Percentiles rank a stretch among this genome's conserved stretches.
phyloP scores from a whole-genome alignment of 2,113 vertebrate species.

The Sturnira hondurensis region DNA sequence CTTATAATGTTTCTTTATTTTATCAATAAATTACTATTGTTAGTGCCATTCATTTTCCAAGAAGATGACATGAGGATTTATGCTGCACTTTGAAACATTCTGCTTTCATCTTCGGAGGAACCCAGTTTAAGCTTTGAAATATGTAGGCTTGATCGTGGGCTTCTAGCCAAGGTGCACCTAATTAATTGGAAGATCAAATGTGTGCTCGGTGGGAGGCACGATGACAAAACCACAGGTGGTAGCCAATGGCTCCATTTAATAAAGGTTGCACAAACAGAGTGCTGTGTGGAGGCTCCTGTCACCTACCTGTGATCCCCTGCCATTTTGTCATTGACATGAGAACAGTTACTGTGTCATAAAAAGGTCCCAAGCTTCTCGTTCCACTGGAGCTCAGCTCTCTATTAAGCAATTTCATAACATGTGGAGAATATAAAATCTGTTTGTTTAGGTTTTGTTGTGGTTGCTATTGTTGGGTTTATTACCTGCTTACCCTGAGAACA shows the following conservation, averaged over 20 bases:
- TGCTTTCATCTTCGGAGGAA: conserved; percentile 53
- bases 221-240: conserved; percentile 53
- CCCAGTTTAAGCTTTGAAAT: conserved; percentile 63
- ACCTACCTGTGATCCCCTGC: conserved; percentile 14
- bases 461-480: conserved; percentile 34
- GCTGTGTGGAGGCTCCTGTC: conserved; percentile 21
- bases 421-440: conserved; percentile 34
- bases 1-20: conserved; percentile 48
- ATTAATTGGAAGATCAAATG: conserved; percentile 66
- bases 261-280: conserved; percentile 56
- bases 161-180: conserved; percentile 63
- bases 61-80: conserved; percentile 62
- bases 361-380: conserved; percentile 30
- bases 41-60: conserved; percentile 53
- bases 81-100: conserved; percentile 57
- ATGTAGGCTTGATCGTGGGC: not conserved
- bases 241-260: conserved; percentile 47
- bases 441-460: not conserved
- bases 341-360: conserved; percentile 37
- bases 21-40: conserved; percentile 62
- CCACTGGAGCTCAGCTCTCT: not conserved
- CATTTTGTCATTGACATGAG: conserved; percentile 62
- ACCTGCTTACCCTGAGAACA: not conserved
- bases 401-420: not conserved
- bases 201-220: conserved; percentile 34